Conservation (phyloP, 1,140 invertebrate species). For the roundworm (Caenorhabditis elegans) region DNA sequence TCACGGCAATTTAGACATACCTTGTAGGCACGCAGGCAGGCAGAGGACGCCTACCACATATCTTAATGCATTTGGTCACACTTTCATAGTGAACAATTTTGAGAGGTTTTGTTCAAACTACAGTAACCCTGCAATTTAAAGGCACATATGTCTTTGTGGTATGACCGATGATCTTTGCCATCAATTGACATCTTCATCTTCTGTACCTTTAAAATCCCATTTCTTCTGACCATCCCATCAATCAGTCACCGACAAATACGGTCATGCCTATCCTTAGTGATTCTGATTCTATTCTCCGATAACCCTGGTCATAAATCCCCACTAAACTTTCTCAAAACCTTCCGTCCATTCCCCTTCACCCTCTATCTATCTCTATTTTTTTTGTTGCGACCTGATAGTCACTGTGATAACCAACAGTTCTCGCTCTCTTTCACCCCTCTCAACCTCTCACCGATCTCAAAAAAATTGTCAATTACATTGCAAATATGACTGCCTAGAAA, state of each 20-base stretch:
- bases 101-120: no score
- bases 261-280: neutral
- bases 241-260: conserved; percentile 4
- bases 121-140: no score
- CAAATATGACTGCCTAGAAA: neutral
- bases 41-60: no score
- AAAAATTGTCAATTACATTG: conserved; percentile 34
- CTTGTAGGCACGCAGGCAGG: no score
- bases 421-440: neutral
- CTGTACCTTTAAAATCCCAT: neutral
- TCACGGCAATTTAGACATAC: no score
- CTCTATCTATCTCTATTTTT: neutral
- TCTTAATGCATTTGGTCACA: no score
- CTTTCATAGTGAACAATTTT: no score
- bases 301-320: conserved; percentile 7
- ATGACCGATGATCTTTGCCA: no score
- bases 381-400: neutral
- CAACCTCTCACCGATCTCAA: no score
- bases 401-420: neutral
- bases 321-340: neutral
- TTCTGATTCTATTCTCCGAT: neutral
- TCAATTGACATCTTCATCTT: neutral
- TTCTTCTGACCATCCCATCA: neutral
- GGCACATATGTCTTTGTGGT: no score
- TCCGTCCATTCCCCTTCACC: no score